These are phyloP conservation scores for Elysia crispata DNA, from an alignment of 2,888 invertebrate genomes.

Conservation along the genomic window DNA sequence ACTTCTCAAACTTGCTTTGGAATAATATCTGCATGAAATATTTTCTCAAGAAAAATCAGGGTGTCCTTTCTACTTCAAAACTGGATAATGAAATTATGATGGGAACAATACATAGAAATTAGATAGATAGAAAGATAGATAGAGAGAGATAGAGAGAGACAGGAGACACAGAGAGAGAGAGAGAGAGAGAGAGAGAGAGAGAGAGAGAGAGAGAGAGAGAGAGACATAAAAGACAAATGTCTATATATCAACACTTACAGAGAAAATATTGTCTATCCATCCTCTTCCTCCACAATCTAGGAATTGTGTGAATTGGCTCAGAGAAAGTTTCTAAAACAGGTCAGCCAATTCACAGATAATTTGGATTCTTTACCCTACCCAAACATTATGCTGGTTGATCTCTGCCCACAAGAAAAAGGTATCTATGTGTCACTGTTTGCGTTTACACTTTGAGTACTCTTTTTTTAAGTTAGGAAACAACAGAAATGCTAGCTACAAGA, in stretches of 20 bases:
- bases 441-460: too few species aligned
- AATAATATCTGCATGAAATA: background rate
- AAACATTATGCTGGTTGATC: slow-evolving; percentile 72
- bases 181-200: background rate
- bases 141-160: too few species aligned
- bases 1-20: too few species aligned
- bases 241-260: too few species aligned
- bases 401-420: slow-evolving; percentile 52
- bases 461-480: too few species aligned
- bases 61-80: background rate
- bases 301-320: slow-evolving; percentile 74
- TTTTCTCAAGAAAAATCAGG: background rate
- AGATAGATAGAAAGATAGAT: too few species aligned
- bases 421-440: background rate
- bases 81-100: too few species aligned
- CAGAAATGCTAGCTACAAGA: too few species aligned
- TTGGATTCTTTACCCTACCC: slow-evolving; percentile 66
- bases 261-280: too few species aligned
- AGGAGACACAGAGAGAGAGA: background rate
- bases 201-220: slow-evolving; percentile 14
- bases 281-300: slow-evolving; percentile 54
- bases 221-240: background rate
- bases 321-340: slow-evolving; percentile 72
- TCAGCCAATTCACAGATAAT: slow-evolving; percentile 66
- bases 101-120: too few species aligned